phyloP scores from a whole-genome alignment of 2,113 vertebrate species.

The Rattus rattus region DNA sequence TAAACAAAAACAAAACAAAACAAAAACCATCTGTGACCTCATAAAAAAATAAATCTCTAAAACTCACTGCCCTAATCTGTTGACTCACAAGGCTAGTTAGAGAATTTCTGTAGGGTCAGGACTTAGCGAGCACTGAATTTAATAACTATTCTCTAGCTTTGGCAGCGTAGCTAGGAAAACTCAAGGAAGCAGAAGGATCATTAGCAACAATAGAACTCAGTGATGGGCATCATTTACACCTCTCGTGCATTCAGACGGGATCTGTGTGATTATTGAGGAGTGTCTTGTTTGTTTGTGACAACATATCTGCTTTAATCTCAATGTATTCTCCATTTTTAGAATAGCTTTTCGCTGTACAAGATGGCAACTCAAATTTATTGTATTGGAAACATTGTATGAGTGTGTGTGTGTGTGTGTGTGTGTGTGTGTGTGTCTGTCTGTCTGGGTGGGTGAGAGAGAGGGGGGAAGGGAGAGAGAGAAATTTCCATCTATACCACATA shows the following conservation, averaged over 20 bases:
- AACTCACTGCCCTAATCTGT: neutral
- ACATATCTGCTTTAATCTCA: neutral
- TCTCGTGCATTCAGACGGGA: neutral
- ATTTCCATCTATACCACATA: neutral
- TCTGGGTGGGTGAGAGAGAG: too few species aligned
- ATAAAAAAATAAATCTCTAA: neutral
- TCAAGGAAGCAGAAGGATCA: neutral
- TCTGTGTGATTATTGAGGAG: neutral
- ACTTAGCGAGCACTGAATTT: neutral
- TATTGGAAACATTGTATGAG: neutral
- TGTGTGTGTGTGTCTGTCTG: neutral
- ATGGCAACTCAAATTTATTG: neutral
- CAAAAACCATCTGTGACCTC: neutral
- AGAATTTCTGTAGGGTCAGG: neutral
- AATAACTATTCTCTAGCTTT: neutral
- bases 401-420: neutral
- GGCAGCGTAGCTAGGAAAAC: neutral
- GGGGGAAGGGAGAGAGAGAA: too few species aligned
- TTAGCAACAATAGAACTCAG: neutral
- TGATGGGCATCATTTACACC: neutral
- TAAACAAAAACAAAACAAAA: too few species aligned
- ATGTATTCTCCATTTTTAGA: neutral
- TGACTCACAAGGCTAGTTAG: too few species aligned
- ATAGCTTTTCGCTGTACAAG: neutral
- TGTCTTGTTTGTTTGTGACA: neutral